Evolutionary conservation across 2,797 vertebrate species (phyloP), one percentile per base, ranked within the genome.

Genomic region (Dermochelys coriacea): DNA sequence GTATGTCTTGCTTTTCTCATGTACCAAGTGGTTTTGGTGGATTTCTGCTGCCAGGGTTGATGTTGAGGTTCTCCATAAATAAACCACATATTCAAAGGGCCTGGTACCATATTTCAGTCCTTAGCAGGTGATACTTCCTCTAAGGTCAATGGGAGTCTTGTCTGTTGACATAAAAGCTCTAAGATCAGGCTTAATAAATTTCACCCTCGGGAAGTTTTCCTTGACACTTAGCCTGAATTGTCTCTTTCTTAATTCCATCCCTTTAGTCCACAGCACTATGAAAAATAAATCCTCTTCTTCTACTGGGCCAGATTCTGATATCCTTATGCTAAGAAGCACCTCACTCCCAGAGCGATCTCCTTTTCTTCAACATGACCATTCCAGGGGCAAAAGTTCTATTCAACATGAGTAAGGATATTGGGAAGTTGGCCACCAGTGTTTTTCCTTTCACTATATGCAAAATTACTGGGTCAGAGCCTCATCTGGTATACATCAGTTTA

Each of bases 401-500:
- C 81, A 85, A 82, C 88, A 50, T 1, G 47, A 87, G 52, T 15
- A 87, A 96, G 84, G 92, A 23, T 84, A 79, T 90, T n/a, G 15
- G 21, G 80, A 57, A 89, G 79, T 27, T 87, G 41, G 21, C 41
- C 23, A 23, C 25, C 4, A 3, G 23, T 74, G 37, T 45, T 41
- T 41, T 74, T 74, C 37, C 41, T 14, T 74, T 45, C 25, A 45
- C 12, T 25, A 12, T 25, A 27, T 45, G 71, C 41, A 74, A 74
- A 41, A 74, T 45, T 12, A 41, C 23, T 74, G 41, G 37, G 12
- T 12, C 37, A 45, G 37, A 41, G 27, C 37, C 41, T 27, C 41
- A 27, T 74, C 37, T 82, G 85, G 55, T 87, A 91, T 68, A 95
- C 89, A 87, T 85, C 85, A 93, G 1, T 41, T 41, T 54, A 83